A percentile compares a stretch with the other conserved stretches of the same genome.
These are phyloP conservation scores for Spilosoma lubricipeda DNA, from an alignment of 2,888 invertebrate species.

Conservation along the genomic window DNA sequence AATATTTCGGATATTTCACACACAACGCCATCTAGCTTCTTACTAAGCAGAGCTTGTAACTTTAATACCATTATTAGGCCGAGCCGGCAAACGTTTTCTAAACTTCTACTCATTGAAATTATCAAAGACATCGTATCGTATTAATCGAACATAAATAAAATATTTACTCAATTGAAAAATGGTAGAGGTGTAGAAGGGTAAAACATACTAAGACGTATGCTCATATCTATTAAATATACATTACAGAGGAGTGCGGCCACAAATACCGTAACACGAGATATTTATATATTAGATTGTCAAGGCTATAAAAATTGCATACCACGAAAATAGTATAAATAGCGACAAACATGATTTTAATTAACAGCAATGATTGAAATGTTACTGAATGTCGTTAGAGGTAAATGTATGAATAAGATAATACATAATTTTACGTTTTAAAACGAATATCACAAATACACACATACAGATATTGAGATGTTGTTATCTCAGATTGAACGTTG, in stretches of 20 bases:
- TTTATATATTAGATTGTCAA: too few relatives aligned
- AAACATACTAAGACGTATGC: too few relatives aligned
- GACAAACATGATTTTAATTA: conserved; percentile 9
- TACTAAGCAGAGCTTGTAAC: too few relatives aligned
- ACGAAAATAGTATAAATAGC: background rate
- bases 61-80: background rate
- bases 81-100: background rate
- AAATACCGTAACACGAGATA: too few relatives aligned
- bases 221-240: too few relatives aligned
- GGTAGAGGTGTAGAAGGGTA: too few relatives aligned
- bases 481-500: background rate
- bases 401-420: background rate
- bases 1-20: too few relatives aligned
- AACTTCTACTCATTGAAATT: too few relatives aligned
- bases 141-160: background rate
- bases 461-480: background rate
- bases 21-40: too few relatives aligned
- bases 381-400: background rate
- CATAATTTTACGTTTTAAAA: background rate
- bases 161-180: too few relatives aligned
- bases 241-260: too few relatives aligned
- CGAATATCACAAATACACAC: background rate
- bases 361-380: background rate
- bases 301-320: conserved; percentile 2
- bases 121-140: too few relatives aligned